Conservation (phyloP, 2,113 vertebrate genomes). For the Nothocercus nigrocapillus region DNA sequence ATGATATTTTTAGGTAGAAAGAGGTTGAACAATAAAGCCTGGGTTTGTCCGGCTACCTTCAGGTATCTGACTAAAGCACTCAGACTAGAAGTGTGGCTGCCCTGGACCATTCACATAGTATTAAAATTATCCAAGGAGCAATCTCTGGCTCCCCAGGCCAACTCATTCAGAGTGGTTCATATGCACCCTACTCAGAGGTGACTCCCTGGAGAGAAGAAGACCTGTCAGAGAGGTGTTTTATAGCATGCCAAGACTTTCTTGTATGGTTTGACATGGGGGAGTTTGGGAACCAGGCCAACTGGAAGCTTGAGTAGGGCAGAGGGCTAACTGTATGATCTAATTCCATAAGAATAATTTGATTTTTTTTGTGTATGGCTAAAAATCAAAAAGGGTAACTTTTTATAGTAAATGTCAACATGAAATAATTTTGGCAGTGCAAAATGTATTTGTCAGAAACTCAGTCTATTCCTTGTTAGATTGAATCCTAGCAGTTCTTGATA, state of each 20-base stretch:
- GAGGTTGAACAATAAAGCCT: neutral
- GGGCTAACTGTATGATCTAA: neutral
- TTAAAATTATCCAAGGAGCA: neutral
- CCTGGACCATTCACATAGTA: neutral
- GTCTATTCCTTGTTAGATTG: constrained; percentile 25
- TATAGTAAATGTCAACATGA: neutral
- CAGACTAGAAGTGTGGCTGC: neutral
- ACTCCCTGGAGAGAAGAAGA: neutral
- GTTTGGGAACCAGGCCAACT: accelerated
- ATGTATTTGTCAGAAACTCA: neutral
- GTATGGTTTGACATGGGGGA: neutral
- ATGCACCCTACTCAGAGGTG: neutral
- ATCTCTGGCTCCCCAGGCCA: neutral
- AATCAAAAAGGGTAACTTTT: neutral
- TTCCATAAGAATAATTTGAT: neutral
- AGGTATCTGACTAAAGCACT: neutral
- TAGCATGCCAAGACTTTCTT: neutral
- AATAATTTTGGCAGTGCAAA: neutral
- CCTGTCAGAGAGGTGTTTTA: neutral
- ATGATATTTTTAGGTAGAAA: neutral
- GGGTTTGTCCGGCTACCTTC: neutral
- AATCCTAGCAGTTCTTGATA: constrained; percentile 23
- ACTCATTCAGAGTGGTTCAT: neutral
- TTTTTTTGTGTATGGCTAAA: constrained; percentile 4
- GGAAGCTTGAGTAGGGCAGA: neutral